Percentiles rank a stretch among this genome's conserved stretches.
Conservation (phyloP, 2,888 invertebrate genomes). For the Ferdinandea cuprea region DNA sequence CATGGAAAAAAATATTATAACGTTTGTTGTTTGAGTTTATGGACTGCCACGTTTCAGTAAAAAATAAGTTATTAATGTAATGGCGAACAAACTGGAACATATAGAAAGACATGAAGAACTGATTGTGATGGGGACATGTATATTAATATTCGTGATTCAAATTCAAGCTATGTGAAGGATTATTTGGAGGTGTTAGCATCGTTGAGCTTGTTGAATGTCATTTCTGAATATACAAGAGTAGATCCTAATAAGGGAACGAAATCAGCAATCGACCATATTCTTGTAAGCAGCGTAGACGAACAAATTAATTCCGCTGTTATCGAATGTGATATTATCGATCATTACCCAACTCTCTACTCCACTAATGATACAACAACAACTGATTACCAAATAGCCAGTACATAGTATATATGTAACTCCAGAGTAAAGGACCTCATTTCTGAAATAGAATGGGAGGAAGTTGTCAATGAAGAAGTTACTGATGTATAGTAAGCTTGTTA, state of each 20-base stretch:
- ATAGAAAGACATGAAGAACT: neutral
- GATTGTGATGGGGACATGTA: constrained; percentile 13
- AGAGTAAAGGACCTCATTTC: constrained; percentile 14
- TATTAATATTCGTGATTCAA: neutral
- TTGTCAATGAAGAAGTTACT: constrained; percentile 4
- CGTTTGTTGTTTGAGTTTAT: too few relatives aligned
- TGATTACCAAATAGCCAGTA: too few relatives aligned
- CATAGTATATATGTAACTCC: neutral
- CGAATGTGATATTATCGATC: constrained; percentile 18
- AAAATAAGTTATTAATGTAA: neutral
- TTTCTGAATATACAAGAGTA: constrained; percentile 18
- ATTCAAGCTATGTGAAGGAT: constrained; percentile 3
- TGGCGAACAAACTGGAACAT: neutral
- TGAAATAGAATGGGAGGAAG: constrained; percentile 15
- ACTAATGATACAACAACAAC: neutral
- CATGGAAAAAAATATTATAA: too few relatives aligned
- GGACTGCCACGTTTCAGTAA: constrained; percentile 18
- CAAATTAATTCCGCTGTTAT: constrained; percentile 13
- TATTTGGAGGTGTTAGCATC: constrained; percentile 25
- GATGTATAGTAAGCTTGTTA: neutral
- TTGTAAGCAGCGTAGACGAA: constrained; percentile 4
- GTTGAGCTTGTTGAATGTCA: constrained; percentile 12
- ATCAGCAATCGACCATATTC: constrained; percentile 21
- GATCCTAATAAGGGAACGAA: neutral
- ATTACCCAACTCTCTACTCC: constrained; percentile 22